phyloP scores from a whole-genome alignment of 2,888 invertebrate genomes.

The Julus scandinavius region DNA sequence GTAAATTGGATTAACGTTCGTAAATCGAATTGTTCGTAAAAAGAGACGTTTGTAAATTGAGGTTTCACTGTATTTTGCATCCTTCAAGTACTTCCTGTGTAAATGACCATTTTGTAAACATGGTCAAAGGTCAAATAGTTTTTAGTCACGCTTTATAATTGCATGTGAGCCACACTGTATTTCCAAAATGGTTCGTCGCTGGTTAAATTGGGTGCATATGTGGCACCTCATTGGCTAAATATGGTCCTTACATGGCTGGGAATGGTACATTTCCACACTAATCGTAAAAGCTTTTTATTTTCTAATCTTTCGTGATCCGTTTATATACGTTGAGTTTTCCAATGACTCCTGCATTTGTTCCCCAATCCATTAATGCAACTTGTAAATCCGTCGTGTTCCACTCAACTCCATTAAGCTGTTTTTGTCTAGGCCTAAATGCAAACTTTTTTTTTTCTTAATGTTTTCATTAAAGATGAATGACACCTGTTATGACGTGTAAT shows the following conservation, averaged over 20 bases:
- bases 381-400: not conserved
- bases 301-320: not conserved
- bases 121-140: too few species aligned
- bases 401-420: not conserved
- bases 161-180: too few species aligned
- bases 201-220: too few species aligned
- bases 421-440: not conserved
- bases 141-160: too few species aligned
- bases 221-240: too few species aligned
- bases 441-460: not conserved
- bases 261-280: not conserved
- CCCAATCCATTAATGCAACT: not conserved
- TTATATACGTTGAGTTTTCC: not conserved
- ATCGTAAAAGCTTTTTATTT: not conserved
- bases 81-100: too few species aligned
- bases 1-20: too few species aligned
- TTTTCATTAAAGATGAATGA: slow-evolving; percentile 26
- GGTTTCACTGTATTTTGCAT: too few species aligned
- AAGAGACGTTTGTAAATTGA: too few species aligned
- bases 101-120: too few species aligned
- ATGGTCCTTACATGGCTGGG: not conserved
- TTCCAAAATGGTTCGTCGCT: too few species aligned
- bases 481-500: not conserved
- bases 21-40: too few species aligned
- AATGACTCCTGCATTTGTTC: not conserved